phyloP scores from a whole-genome alignment of 2,113 vertebrate species.

The Seriola rivoliana region DNA sequence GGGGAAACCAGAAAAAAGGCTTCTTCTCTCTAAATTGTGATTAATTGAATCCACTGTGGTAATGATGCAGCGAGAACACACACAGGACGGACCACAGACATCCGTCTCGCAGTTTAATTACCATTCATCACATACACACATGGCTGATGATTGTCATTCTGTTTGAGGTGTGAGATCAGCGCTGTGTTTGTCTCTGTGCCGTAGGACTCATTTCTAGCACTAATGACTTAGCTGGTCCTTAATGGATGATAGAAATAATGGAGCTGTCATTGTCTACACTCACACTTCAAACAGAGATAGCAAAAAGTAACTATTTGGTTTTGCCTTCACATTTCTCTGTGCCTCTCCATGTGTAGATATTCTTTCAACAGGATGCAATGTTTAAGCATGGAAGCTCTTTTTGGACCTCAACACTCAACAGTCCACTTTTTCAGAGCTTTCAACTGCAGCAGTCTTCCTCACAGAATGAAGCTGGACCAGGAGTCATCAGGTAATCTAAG shows the following conservation, averaged over 20 bases:
- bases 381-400: not conserved
- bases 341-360: not conserved
- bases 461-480: not conserved
- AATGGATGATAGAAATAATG: constrained; percentile 50
- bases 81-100: constrained; percentile 20
- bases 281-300: not conserved
- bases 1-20: not conserved
- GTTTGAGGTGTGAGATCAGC: constrained; percentile 35
- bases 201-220: constrained; percentile 39
- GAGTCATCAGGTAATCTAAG: not conserved
- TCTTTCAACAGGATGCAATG: not conserved
- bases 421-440: too few relatives aligned
- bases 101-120: constrained; percentile 35
- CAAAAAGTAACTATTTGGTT: not conserved
- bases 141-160: constrained; percentile 41
- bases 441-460: not conserved
- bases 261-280: constrained; percentile 30
- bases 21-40: not conserved
- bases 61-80: constrained; percentile 36
- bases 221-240: constrained; percentile 54
- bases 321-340: not conserved
- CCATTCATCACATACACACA: constrained; percentile 32
- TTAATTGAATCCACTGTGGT: constrained; percentile 5
- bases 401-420: not conserved
- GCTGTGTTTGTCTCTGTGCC: constrained; percentile 36